Conservation (phyloP, 2,797 vertebrate genomes). For the Hoplostethus atlanticus region DNA sequence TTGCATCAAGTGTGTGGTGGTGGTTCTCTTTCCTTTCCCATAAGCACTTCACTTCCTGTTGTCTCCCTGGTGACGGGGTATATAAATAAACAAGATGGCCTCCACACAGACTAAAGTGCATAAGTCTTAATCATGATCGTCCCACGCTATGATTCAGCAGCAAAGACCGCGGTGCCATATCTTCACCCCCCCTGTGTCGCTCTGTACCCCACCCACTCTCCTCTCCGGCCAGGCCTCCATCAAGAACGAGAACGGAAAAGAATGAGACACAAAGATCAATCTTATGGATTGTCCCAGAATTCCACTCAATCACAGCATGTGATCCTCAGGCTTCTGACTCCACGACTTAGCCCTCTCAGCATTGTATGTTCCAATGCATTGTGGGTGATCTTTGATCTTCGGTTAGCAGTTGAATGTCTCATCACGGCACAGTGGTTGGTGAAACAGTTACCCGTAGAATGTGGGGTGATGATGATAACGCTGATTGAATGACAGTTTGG, state of each 20-base stretch:
- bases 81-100: slow-evolving; percentile 42
- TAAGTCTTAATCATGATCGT: slow-evolving; percentile 30
- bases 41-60: slow-evolving; percentile 14
- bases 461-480: slow-evolving; percentile 25
- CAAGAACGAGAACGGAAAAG: neutral
- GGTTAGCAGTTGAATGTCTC: neutral
- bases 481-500: slow-evolving; percentile 34
- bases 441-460: slow-evolving; percentile 40
- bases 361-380: neutral
- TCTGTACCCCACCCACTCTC: slow-evolving; percentile 1
- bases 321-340: neutral
- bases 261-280: slow-evolving; percentile 31
- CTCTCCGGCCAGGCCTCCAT: neutral
- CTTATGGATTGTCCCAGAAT: slow-evolving; percentile 46
- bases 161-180: slow-evolving; percentile 36
- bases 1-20: neutral
- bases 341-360: neutral
- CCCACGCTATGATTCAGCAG: slow-evolving; percentile 67
- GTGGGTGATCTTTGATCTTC: slow-evolving; percentile 28
- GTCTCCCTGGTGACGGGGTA: slow-evolving; percentile 16
- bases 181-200: slow-evolving; percentile 10
- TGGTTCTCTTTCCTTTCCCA: neutral
- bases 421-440: slow-evolving; percentile 6
- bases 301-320: slow-evolving; percentile 15
- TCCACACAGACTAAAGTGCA: slow-evolving; percentile 9